These are phyloP conservation scores for Drosophila mojavensis DNA, from an alignment of 1,140 invertebrate species.

Conservation along the genomic window DNA sequence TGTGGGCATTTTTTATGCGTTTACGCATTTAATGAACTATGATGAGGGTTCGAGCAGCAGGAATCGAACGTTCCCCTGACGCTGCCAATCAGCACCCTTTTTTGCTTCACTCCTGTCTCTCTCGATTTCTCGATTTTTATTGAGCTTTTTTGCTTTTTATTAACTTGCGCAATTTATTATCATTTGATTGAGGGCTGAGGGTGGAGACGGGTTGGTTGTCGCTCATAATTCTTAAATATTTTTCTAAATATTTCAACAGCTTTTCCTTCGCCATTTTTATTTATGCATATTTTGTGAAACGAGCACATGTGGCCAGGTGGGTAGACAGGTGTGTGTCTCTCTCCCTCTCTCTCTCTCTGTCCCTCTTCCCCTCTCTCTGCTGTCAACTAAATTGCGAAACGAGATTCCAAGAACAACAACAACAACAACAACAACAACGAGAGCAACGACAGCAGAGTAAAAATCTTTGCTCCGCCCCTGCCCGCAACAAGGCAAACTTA, in stretches of 20 bases:
- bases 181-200: slow-evolving; percentile 8
- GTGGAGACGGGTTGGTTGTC: neutral
- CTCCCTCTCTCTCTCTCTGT: neutral
- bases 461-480: slow-evolving; percentile 18
- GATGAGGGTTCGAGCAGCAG: slow-evolving; percentile 66
- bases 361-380: neutral
- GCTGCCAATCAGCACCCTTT: slow-evolving; percentile 73
- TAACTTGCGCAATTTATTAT: slow-evolving; percentile 76
- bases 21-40: slow-evolving; percentile 82
- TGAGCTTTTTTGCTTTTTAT: slow-evolving; percentile 72
- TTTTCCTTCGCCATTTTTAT: slow-evolving; percentile 32
- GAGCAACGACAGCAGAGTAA: slow-evolving; percentile 38
- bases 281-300: slow-evolving; percentile 64
- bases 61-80: slow-evolving; percentile 57
- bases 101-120: slow-evolving; percentile 1
- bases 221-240: slow-evolving; percentile 44
- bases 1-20: slow-evolving; percentile 51
- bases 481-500: slow-evolving; percentile 76
- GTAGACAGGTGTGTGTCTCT: slow-evolving; percentile 6
- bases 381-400: slow-evolving; percentile 52
- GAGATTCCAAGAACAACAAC: slow-evolving; percentile 25
- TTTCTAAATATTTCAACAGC: slow-evolving; percentile 48
- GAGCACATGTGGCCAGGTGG: slow-evolving; percentile 16
- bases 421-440: slow-evolving; percentile 27
- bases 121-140: slow-evolving; percentile 60